Conservation (phyloP, 1,140 invertebrate species). For the Sycophila sp. region DNA sequence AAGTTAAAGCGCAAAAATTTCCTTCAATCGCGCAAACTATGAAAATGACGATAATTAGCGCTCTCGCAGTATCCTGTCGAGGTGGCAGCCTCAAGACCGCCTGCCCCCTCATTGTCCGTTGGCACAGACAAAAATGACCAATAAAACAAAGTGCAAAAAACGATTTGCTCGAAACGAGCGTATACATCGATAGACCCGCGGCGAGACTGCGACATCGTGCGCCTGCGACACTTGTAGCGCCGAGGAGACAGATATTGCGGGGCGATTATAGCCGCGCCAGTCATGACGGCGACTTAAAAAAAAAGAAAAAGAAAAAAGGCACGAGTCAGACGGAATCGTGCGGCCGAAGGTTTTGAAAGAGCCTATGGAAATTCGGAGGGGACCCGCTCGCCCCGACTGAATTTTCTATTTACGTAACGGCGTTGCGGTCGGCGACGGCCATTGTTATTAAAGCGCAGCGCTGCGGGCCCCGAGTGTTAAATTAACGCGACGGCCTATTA, state of each 20-base stretch:
- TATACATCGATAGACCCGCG: too few species aligned
- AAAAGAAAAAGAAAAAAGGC: not conserved
- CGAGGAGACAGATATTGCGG: not conserved
- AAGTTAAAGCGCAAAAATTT: too few species aligned
- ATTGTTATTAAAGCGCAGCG: slow-evolving; percentile 25
- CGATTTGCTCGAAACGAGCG: too few species aligned
- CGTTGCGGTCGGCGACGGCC: not conserved
- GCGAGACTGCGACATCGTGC: too few species aligned
- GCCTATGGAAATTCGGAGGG: slow-evolving; percentile 17
- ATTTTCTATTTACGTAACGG: slow-evolving; percentile 22
- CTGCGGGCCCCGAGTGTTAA: slow-evolving; percentile 11
- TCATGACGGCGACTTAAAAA: not conserved
- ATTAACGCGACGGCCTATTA: slow-evolving; percentile 27
- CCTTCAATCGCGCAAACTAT: too few species aligned
- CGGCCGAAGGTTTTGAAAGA: slow-evolving; percentile 6
- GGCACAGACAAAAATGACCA: too few species aligned
- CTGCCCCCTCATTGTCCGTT: too few species aligned
- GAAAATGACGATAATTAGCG: too few species aligned
- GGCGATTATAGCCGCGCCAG: not conserved
- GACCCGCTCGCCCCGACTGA: not conserved
- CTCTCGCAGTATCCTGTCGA: too few species aligned
- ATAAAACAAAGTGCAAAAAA: too few species aligned
- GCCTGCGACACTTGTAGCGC: too few species aligned
- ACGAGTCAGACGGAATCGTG: not conserved
- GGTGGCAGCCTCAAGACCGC: too few species aligned